Percentiles rank a stretch among this genome's conserved stretches.
Evolutionary conservation across 2,888 invertebrate species (phyloP).

Genomic region (Nineta flava): DNA sequence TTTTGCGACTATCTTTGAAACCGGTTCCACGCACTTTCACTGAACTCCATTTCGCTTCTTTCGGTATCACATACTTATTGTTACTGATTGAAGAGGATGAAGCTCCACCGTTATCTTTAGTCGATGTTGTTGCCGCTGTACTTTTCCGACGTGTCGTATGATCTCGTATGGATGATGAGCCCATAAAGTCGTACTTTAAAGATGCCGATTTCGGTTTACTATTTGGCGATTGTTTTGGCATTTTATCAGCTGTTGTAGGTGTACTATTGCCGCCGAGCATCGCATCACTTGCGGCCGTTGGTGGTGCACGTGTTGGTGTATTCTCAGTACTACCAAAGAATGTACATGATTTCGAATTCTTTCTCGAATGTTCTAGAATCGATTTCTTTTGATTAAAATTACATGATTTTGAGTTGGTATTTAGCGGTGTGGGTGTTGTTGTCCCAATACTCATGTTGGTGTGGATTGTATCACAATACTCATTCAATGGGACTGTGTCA

Average conservation of each 20-base stretch:
- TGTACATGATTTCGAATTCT: constrained; percentile 4
- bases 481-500: background rate
- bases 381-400: background rate
- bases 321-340: background rate
- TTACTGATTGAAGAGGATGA: constrained; percentile 21
- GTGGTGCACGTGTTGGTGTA: background rate
- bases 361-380: background rate
- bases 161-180: background rate
- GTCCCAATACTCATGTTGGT: background rate
- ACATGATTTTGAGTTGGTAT: background rate
- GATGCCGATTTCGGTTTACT: constrained; percentile 1
- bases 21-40: constrained; percentile 46
- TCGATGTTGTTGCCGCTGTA: constrained; percentile 12
- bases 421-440: background rate
- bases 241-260: background rate
- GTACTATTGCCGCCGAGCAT: background rate
- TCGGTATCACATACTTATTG: constrained; percentile 23
- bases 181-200: background rate
- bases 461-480: background rate
- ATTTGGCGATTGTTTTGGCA: background rate
- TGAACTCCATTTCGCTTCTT: constrained; percentile 42
- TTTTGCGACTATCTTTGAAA: constrained; percentile 44
- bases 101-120: constrained; percentile 8
- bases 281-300: too few relatives aligned
- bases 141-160: constrained; percentile 9